Conservation (phyloP, 2,888 invertebrate species). For the Megastigmus dorsalis region DNA sequence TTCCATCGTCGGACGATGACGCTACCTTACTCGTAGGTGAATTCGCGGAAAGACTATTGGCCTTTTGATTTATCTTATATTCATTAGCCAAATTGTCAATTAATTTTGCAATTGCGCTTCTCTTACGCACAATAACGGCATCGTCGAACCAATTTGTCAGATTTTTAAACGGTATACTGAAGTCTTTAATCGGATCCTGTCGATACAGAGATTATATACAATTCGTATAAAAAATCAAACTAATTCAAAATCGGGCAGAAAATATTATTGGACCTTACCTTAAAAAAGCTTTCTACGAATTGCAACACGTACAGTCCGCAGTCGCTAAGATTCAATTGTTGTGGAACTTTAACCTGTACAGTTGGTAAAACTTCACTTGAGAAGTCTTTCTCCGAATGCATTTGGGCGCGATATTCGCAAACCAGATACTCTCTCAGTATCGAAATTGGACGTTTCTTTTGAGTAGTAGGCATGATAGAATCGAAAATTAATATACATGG, state of each 20-base stretch:
- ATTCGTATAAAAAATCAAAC: no score
- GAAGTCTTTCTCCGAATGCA: neutral
- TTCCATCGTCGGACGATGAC: no score
- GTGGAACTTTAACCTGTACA: constrained; percentile 11
- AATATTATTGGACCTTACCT: constrained; percentile 6
- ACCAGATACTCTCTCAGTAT: constrained; percentile 30
- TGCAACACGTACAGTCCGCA: constrained; percentile 45
- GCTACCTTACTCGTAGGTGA: no score
- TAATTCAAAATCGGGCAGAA: neutral
- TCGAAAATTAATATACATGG: constrained; percentile 49
- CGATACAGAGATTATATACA: neutral
- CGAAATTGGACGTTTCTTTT: neutral
- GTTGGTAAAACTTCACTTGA: neutral
- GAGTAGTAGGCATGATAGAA: constrained; percentile 15
- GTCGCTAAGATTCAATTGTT: constrained; percentile 41
- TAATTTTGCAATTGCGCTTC: constrained; percentile 20
- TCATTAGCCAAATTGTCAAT: constrained; percentile 13
- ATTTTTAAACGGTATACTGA: neutral
- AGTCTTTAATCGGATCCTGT: constrained; percentile 36
- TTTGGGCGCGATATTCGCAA: constrained; percentile 31
- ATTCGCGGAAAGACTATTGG: no score
- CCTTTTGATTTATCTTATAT: no score
- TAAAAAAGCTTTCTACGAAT: constrained; percentile 43
- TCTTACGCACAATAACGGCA: neutral
- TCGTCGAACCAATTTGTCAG: constrained; percentile 29